Evolutionary conservation across 2,888 invertebrate species (phyloP).

Genomic region (Clostera curtula): DNA sequence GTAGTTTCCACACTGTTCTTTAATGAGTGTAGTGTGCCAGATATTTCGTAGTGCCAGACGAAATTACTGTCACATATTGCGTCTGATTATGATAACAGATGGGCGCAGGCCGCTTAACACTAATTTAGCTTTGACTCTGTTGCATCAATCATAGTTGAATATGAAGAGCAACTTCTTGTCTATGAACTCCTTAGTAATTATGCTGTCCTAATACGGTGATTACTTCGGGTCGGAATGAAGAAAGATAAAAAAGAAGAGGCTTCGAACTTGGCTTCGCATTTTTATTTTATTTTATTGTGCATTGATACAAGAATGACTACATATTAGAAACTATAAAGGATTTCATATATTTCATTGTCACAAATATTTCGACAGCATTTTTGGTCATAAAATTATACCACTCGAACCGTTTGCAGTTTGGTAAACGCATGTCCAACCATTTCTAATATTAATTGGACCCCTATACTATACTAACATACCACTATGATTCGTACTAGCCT

Average conservation of each 20-base stretch:
- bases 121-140: constrained; percentile 11
- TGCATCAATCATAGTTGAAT: constrained; percentile 14
- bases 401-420: constrained; percentile 40
- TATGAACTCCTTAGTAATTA: constrained; percentile 12
- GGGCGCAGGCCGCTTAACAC: constrained; percentile 7
- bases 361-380: constrained; percentile 6
- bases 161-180: constrained; percentile 10
- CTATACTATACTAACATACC: constrained; percentile 2
- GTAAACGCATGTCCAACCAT: constrained; percentile 45
- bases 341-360: too few relatives aligned
- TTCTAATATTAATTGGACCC: constrained; percentile 26
- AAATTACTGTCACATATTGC: constrained; percentile 11
- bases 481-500: constrained; percentile 9
- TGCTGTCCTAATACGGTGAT: constrained; percentile 8
- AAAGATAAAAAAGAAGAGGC: too few relatives aligned
- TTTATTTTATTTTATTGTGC: too few relatives aligned
- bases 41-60: constrained; percentile 11
- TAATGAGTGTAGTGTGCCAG: too few relatives aligned
- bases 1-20: too few relatives aligned
- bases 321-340: too few relatives aligned
- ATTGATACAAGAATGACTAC: too few relatives aligned
- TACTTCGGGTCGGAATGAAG: neutral
- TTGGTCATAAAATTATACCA: constrained; percentile 20
- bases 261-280: too few relatives aligned
- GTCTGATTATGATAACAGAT: constrained; percentile 11